Evolutionary conservation across 2,888 invertebrate species (phyloP), one percentile per base, ranked within the genome.

Genomic region (Orchestes rusci): DNA sequence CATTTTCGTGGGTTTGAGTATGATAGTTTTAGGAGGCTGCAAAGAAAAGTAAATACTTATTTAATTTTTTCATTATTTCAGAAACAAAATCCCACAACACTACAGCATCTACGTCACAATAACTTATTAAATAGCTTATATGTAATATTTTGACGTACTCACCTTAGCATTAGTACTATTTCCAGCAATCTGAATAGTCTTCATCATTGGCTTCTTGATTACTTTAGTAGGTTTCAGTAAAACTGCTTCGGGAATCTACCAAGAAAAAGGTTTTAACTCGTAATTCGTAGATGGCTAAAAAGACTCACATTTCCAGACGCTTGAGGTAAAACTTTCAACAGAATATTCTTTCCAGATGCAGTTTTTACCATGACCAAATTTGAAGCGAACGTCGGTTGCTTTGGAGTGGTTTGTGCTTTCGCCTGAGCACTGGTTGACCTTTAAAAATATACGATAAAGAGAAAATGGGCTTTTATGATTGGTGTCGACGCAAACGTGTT

Each of bases 351-450:
- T 2, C 68, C 68, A 19, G 67, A 64, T n/a, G 64, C 61, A 2
- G 66, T 69, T 55, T 67, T 68, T 7, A 69, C 67, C 53, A 67
- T 59, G n/a, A 68, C 64, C 51, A 68, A 53, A 53, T 65, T 68
- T 1, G 66, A 62, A 7, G 63, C 58, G 39, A 59, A 61, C 18
- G 33, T 18, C 12, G 33, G 28, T 39, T 23, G 13, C 33, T 43
- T 41, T 5, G 34, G n/a, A 15, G 33, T 19, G 5, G 34, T 15
- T 34, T 33, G 23, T 3, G 31, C 12, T 17, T 17, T 28, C 4
- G 31, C 16, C 16, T 46, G 33, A 1, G 35, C 35, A 43, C 47
- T 47, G 10, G 34, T 39, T 15, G 47, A 47, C 4, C 47, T 43
- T 17, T 16, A 39, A 29, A 29, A 19, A 13, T 16, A 19, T 15